Evolutionary conservation across 53 echinoderm and acorn worm species (phyloP), one percentile per base, ranked within the genome.

Genomic region (Patiria pectinifera): DNA sequence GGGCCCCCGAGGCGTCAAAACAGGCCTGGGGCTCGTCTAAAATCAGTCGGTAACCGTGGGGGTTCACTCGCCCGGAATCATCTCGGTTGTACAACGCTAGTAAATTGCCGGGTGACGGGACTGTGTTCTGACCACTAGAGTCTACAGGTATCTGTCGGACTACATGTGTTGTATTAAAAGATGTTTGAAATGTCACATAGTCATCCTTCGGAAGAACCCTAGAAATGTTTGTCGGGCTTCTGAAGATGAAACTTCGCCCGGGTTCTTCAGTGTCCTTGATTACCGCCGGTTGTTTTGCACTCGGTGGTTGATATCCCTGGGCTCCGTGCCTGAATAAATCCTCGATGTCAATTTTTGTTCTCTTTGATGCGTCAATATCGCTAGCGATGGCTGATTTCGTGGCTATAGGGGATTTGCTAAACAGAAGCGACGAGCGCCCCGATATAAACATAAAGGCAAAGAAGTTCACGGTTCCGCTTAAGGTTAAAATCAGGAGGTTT

Each of bases 21-120:
- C 99, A 99, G n/a, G 94, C 92, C n/a, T 89, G 85, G 5, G 99
- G 97, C 85, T 99, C 97, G 59, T 99, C 97, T 13, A 99, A 80
- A 16, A 95, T 86, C 13, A 96, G 60, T 15, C 96, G 95, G 72
- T 94, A 97, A 61, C 93, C 89, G 48, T 99, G 99, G 4, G 99
- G 99, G 62, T 94, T 94, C 11, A 96, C 90, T 69, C 76, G 84
- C 25, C 47, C 49, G 22, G 69, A 76, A 47, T 83, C 47, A 69
- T 84, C 91, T 62, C 76, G 35, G 78, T 78, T 25, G 44, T 75
- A 72, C 78, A 84, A 24, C 2, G 22, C 59, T 3, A 84, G 15
- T 12, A 84, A 3, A 44, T 26, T 15, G 16, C 5, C 10, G 4
- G 59, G 11, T 6, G 62, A 19, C 3, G 26, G 48, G 23, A 5